Evolutionary conservation across 2,113 vertebrate genomes (phyloP), one percentile per base, ranked within the genome.

Genomic region (Oreocharis arfaki): DNA sequence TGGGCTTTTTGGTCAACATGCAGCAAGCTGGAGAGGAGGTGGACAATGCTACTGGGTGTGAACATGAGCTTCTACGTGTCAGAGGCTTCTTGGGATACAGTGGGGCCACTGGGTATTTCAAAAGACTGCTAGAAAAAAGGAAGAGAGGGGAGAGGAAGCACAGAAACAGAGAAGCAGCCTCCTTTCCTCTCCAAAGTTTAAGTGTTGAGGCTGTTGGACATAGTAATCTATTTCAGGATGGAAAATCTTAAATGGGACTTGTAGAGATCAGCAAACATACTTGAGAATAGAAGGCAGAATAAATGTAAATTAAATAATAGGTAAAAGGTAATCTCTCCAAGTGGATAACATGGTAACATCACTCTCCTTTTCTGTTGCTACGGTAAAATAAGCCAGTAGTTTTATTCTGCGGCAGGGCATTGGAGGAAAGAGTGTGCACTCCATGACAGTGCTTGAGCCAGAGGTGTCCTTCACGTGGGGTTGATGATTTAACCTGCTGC

Each of bases 191-290:
- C n/a, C 64, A 57, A 59, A 91, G 78, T 23, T 42, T 35, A 59
- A 81, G 28, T 30, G 13, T 28, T 35, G 53, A 24, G 28, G 41
- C 22, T 74, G 56, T 75, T 2, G 1, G 47, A 60, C 52, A 87
- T 0, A 80, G 21, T 60, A 91, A 93, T 71, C 46, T 53, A 76
- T 73, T 90, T 93, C 56, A 69, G 69, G 50, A 28, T 90, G 76
- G 60, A 96, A 95, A 92, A 95, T 81, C 52, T 86, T 80, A 84
- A 94, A 89, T 87, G 53, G 30, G 57, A 68, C 92, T 92, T 94
- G 76, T 76, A n/a, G 49, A 61, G 44, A 73, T 89, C 52, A 84
- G 53, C 20, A 86, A 94, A 84, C 33, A 84, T 57, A 49, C 49
- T 81, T 60, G 60, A 89, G 80, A 93, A 64, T 92, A 93, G 76